Base-by-base conservation (phyloP, 2,797 vertebrate species). In the Adelosebastes latens region DNA sequence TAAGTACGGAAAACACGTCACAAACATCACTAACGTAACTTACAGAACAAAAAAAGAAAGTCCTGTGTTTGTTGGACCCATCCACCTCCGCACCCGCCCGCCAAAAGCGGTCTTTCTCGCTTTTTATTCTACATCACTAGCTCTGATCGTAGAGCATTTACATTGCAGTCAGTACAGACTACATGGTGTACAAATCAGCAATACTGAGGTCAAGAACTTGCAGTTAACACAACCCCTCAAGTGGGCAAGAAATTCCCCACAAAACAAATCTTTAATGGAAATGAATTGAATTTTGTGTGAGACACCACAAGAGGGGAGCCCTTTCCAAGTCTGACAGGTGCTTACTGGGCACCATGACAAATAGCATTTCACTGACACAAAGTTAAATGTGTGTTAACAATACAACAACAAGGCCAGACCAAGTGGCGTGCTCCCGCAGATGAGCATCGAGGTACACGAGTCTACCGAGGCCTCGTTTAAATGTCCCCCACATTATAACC, bases 401-500 rank as follows among this genome's bases (percentile, higher is more conserved):
- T 4, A n/a, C 46, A 22, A 67, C 56, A 67, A 49, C 8, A 12
- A 63, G 52, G 24, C 29, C 20, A 5, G 27, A 49, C 5, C 9
- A 18, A n/a, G 31, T 24, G 9, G 5, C 24, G 1, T 2, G 36
- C 22, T 59, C 6, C 6, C 8, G 53, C 24, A 53, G 46, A 39
- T 4, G 16, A 55, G 74, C 53, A 2, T 10, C 2, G 20, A 56
- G 1, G 24, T 24, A 14, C 46, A 74, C 25, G 31, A 10, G 55
- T 71, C 55, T 71, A 16, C 55, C 1, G 31, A 77, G 81, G 66
- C 69, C 49, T 52, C 27, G 13, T 74, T 71, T 78, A 27, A 42
- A 83, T 29, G 71, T 62, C 64, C 64, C 36, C 20, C 53, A 72
- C 80, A 80, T 72, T 34, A 82, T 77, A 75, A 81, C 8, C 42